Percentiles rank a stretch among this genome's conserved stretches.
phyloP scores from a whole-genome alignment of 2,888 invertebrate species.

The Schizaphis graminum region DNA sequence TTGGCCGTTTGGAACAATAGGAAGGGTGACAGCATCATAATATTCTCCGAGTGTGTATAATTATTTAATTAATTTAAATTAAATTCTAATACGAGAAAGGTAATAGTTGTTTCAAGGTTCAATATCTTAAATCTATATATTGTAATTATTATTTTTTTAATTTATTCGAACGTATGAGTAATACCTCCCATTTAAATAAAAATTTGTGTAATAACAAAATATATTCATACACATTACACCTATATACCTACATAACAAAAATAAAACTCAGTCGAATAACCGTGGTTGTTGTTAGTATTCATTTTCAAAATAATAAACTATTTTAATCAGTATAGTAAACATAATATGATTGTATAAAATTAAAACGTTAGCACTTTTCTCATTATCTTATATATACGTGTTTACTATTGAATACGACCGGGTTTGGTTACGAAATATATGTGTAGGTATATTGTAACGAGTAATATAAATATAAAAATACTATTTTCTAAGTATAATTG shows the following conservation, averaged over 20 bases:
- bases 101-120: conserved; percentile 26
- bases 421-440: neutral
- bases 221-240: neutral
- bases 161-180: conserved; percentile 21
- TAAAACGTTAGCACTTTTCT: neutral
- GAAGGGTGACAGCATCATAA: neutral
- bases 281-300: neutral
- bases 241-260: neutral
- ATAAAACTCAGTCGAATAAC: neutral
- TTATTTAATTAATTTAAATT: conserved; percentile 28
- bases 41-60: neutral
- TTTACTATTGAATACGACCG: neutral
- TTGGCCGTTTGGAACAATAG: neutral
- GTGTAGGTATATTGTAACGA: neutral
- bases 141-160: conserved; percentile 36
- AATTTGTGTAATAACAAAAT: neutral
- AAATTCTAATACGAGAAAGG: neutral
- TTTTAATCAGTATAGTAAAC: neutral
- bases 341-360: neutral
- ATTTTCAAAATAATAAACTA: neutral
- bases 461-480: neutral
- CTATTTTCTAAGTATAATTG: neutral
- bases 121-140: conserved; percentile 24
- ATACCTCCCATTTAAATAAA: conserved; percentile 11
- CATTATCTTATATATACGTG: neutral